Evolutionary conservation across 1,140 invertebrate species (phyloP), one percentile per base, ranked within the genome.

Genomic region (Drusus annulatus): DNA sequence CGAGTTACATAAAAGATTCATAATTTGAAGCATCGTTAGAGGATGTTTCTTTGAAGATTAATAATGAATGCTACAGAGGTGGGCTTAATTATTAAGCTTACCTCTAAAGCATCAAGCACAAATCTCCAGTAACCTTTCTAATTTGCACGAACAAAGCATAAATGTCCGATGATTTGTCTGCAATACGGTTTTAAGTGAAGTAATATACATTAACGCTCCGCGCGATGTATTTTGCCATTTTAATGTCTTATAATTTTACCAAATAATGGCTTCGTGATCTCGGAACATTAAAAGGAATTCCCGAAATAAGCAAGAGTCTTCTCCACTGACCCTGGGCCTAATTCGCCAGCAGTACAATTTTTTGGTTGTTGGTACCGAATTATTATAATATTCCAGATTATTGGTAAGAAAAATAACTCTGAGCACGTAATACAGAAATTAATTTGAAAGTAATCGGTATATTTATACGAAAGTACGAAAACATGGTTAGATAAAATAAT

Each of bases 151-250:
- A 65, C 65, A 69, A 69, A 50, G n/a, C 31, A 17, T 23, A 7
- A 69, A 69, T 69, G 36, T 69, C 36, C 65, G 8, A 69, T 51
- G 65, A 69, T 69, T 69, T 69, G 65, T 69, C 65, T 50, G n/a
- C 21, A 36, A 7, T 50, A 69, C n/a, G 17, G 51, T 50, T 69
- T 45, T 69, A 69, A 69, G 36, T 51, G 65, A n/a, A n/a, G 13
- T 69, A 50, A 50, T 69, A 50, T 50, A 69, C 36, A 19, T 69
- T 45, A 50, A 50, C 65, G 36, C 65, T 51, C n/a, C 51, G n/a
- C 21, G 13, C 16, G 36, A 65, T 36, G 65, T 69, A 69, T 69
- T 69, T 19, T 13, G 15, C 65, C 28, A 69, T 69, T 50, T 50
- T 19, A 69, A 69, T 69, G 36, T 13, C 36, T 45, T 45, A 45